Evolutionary conservation across 2,888 invertebrate genomes (phyloP), one percentile per base, ranked within the genome.

Genomic region (Portevinia maculata): DNA sequence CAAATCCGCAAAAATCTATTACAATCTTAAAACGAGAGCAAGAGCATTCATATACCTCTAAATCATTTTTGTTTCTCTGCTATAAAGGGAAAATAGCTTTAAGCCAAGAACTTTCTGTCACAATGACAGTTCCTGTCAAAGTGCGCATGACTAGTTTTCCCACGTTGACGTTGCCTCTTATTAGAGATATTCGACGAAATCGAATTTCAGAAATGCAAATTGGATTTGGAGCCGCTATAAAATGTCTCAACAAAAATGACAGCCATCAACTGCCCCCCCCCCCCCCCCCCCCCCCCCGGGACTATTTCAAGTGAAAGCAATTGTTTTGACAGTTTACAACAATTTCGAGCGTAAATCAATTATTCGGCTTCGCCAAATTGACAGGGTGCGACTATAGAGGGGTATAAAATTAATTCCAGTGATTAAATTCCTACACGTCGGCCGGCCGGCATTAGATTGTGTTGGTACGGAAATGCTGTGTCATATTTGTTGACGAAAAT

Each of bases 111-210:
- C 8, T 32, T 53, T 39, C 41, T 71, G 75, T 65, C 81, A 76
- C 13, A 41, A n/a, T 71, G 75, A 71, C 81, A 75, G 41, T 57
- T 44, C 7, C n/a, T 7, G n/a, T 41, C 41, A 44, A 37, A 52
- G 28, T 65, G 65, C 81, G 81, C 81, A 81, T 75, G 75, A 24
- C 8, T 32, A 13, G 21, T 28, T 65, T 34, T 32, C 1, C 60
- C 46, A 55, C 28, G 48, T 64, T 69, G 69, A 62, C 41, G 48
- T 62, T 62, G 62, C 57, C 41, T 24, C 21, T 34, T 39, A n/a
- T n/a, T n/a, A n/a, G n/a, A n/a, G n/a, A n/a, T n/a, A n/a, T n/a
- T n/a, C n/a, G n/a, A n/a, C n/a, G n/a, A n/a, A n/a, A n/a, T n/a
- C n/a, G n/a, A n/a, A n/a, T n/a, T n/a, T n/a, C n/a, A n/a, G n/a